These are phyloP conservation scores for Dendroctonus valens DNA, from an alignment of 1,140 invertebrate species.

Conservation along the genomic window DNA sequence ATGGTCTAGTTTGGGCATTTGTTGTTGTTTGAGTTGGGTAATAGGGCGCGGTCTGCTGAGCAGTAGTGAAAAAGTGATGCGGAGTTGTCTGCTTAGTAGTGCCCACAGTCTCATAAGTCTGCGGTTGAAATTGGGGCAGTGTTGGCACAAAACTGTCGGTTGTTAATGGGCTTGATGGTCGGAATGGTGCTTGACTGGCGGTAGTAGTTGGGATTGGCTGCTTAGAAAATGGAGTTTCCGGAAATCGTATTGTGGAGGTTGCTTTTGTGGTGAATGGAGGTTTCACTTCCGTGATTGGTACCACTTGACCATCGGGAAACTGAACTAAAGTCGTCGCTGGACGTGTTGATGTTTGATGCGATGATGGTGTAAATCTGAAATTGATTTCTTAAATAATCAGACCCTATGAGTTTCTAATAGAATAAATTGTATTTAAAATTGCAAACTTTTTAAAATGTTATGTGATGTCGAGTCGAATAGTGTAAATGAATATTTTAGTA, in stretches of 20 bases:
- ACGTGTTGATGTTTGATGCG: slow-evolving; percentile 29
- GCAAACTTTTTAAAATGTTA: slow-evolving; percentile 6
- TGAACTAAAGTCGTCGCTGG: slow-evolving; percentile 24
- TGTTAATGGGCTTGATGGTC: neutral
- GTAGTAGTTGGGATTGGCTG: neutral
- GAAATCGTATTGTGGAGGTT: slow-evolving; percentile 2
- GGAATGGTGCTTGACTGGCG: neutral
- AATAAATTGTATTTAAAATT: slow-evolving; percentile 41
- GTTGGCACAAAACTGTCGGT: no score
- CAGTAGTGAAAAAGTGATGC: no score
- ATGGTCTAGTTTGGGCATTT: no score
- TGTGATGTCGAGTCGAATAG: neutral
- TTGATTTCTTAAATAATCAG: neutral
- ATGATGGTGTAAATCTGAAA: slow-evolving; percentile 37
- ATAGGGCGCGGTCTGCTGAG: no score
- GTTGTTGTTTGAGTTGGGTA: no score
- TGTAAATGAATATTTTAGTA: no score
- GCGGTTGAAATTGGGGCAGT: no score
- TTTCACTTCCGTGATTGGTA: slow-evolving; percentile 33
- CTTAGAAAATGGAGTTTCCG: neutral
- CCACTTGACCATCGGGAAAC: slow-evolving; percentile 28
- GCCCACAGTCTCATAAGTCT: no score
- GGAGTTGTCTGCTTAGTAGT: no score
- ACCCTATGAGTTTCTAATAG: slow-evolving; percentile 32
- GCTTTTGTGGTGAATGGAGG: slow-evolving; percentile 23